Evolutionary conservation across 2,113 vertebrate genomes (phyloP).

Genomic region (Hipposideros armiger): DNA sequence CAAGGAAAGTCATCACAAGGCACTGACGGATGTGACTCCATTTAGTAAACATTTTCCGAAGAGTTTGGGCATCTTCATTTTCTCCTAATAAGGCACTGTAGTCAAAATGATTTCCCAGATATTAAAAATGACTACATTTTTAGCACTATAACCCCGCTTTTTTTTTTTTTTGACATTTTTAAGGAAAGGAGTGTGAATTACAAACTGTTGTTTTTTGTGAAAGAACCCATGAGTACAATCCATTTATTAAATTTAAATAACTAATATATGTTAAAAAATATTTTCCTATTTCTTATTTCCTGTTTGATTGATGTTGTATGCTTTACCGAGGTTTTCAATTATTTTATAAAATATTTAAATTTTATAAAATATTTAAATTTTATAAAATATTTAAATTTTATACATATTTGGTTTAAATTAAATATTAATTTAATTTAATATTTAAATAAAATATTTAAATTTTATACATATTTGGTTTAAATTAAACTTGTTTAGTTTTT

Average conservation of each 20-base stretch:
- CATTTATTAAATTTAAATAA: constrained; percentile 16
- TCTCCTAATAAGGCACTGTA: not conserved
- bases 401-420: not conserved
- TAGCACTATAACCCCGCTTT: not conserved
- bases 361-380: too few relatives aligned
- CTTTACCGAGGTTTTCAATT: not conserved
- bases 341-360: constrained; percentile 35
- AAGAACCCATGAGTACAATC: not conserved
- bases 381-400: too few relatives aligned
- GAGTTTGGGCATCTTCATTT: not conserved
- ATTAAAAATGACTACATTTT: not conserved
- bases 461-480: not conserved
- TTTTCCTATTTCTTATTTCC: not conserved
- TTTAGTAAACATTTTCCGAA: not conserved
- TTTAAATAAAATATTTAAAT: not conserved
- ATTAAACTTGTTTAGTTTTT: not conserved
- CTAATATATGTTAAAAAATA: not conserved
- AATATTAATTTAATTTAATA: too few relatives aligned
- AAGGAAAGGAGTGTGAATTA: not conserved
- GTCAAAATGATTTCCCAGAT: not conserved
- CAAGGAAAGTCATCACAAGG: not conserved
- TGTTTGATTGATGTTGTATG: not conserved
- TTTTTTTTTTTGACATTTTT: not conserved
- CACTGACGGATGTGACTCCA: not conserved
- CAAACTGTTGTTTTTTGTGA: not conserved